These are phyloP conservation scores for Drosophila multiciliata DNA, from an alignment of 2,888 invertebrate genomes.

Conservation along the genomic window DNA sequence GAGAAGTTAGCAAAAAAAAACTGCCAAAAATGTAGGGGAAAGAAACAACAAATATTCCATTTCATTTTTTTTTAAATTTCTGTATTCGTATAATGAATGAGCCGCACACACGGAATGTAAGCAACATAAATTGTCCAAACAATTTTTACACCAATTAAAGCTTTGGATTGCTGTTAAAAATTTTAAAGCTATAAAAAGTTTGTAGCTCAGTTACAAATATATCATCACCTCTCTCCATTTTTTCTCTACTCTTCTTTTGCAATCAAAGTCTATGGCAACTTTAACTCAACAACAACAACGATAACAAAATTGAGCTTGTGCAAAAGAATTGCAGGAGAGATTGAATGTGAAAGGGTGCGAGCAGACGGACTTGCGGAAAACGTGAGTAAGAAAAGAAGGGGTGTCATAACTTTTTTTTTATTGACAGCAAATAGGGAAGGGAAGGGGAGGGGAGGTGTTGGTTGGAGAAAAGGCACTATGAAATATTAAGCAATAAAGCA, in stretches of 20 bases:
- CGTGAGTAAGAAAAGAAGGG: slow-evolving; percentile 11
- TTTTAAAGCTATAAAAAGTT: slow-evolving; percentile 14
- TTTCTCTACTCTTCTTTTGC: neutral
- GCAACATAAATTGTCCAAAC: neutral
- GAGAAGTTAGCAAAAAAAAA: slow-evolving; percentile 1
- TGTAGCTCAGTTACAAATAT: slow-evolving; percentile 11
- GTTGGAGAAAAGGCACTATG: slow-evolving; percentile 37
- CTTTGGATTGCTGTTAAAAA: slow-evolving; percentile 5
- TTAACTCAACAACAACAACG: slow-evolving; percentile 5
- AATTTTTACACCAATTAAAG: slow-evolving; percentile 1
- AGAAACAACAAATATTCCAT: neutral
- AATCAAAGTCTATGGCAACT: slow-evolving; percentile 21
- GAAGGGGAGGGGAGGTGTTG: neutral
- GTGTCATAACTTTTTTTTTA: slow-evolving; percentile 44
- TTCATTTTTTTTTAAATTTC: neutral
- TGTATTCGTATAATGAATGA: neutral
- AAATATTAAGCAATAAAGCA: slow-evolving; percentile 68
- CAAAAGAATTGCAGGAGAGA: slow-evolving; percentile 36
- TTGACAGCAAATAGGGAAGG: slow-evolving; percentile 24
- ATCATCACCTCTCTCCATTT: neutral
- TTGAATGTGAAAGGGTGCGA: slow-evolving; percentile 34
- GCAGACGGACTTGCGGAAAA: neutral
- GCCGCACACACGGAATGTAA: neutral
- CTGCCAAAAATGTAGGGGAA: neutral
- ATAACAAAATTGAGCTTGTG: slow-evolving; percentile 22